Evolutionary conservation across 2,797 vertebrate genomes (phyloP).

Genomic region (Erithacus rubecula): DNA sequence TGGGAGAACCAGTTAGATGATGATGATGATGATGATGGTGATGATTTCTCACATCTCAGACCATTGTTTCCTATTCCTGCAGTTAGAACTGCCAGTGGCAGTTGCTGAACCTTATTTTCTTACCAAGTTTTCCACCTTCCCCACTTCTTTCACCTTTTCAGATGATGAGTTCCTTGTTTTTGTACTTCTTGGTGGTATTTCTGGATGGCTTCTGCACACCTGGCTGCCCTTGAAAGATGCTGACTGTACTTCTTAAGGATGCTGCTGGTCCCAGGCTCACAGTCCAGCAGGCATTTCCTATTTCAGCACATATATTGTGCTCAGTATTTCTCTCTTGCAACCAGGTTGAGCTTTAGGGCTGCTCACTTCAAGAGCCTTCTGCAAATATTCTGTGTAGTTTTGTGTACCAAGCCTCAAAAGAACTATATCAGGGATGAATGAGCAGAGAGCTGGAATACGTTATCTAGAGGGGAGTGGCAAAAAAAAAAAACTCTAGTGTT

Average conservation of each 20-base stretch:
- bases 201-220: neutral
- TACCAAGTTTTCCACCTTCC: neutral
- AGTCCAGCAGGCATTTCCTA: neutral
- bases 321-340: neutral
- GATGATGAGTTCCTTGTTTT: neutral
- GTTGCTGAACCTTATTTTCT: neutral
- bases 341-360: neutral
- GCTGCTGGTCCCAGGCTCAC: neutral
- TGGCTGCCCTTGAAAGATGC: neutral
- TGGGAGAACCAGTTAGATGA: neutral
- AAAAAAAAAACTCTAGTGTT: neutral
- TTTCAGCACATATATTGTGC: neutral
- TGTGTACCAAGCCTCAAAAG: neutral
- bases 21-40: neutral
- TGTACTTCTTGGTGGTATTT: neutral
- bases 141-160: neutral
- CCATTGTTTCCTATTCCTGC: neutral
- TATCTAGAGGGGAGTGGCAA: neutral
- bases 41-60: neutral
- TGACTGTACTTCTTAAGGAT: neutral
- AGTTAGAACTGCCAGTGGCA: neutral
- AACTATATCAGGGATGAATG: neutral
- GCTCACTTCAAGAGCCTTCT: neutral
- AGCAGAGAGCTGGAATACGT: neutral
- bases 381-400: neutral